Percentiles rank a stretch among this genome's conserved stretches.
Evolutionary conservation across 2,113 vertebrate species (phyloP).

Genomic region (Formicarius rufipectus): DNA sequence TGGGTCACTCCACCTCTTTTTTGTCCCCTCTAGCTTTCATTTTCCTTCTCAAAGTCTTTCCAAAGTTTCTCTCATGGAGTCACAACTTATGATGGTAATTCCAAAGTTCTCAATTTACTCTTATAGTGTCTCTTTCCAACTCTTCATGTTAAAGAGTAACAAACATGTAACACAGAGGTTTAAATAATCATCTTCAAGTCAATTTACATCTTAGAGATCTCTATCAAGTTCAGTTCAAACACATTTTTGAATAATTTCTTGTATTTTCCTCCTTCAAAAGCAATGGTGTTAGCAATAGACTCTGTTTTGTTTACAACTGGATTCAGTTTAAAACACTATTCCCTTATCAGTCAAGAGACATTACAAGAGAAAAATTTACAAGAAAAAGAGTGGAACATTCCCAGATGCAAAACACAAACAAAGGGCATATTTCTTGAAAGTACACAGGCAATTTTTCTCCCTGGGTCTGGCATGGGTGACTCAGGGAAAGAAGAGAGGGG

Average conservation of each 20-base stretch:
- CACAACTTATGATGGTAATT: not conserved
- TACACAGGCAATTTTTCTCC: not conserved
- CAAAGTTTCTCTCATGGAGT: not conserved
- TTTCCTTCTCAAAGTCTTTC: not conserved
- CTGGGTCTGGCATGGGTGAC: not conserved
- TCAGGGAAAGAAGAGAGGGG: not conserved
- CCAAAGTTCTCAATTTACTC: not conserved
- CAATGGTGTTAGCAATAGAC: not conserved
- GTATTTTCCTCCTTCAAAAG: not conserved
- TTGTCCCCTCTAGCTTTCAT: not conserved
- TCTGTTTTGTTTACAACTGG: not conserved
- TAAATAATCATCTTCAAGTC: not conserved
- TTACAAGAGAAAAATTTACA: not conserved
- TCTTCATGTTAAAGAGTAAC: not conserved
- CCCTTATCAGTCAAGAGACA: not conserved
- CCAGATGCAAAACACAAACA: not conserved
- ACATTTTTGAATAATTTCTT: not conserved
- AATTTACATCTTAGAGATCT: not conserved
- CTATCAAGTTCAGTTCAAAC: not conserved
- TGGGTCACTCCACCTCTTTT: not conserved
- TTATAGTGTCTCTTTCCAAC: not conserved
- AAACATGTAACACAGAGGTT: fast-evolving
- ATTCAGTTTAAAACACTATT: not conserved
- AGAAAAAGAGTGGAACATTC: not conserved
- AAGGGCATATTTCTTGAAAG: not conserved